phyloP scores from a whole-genome alignment of 35 echinoderm and acorn worm species.

The Apostichopus californicus region DNA sequence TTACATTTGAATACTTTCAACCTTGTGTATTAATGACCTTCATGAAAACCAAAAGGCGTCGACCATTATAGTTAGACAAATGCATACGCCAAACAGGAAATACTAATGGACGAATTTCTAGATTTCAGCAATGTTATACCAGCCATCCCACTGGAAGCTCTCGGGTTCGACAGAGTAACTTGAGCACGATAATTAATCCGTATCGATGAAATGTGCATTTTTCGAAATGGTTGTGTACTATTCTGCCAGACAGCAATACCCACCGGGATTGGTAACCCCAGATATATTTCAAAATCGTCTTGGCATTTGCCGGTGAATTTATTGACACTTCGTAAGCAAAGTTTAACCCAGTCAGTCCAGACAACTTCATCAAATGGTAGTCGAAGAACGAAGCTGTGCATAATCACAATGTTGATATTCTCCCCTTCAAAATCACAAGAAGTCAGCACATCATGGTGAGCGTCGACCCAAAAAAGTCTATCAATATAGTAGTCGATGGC shows the following conservation, averaged over 20 bases:
- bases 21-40: too few species aligned
- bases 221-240: conserved; percentile 47
- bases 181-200: too few species aligned
- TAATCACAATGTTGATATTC: conserved; percentile 32
- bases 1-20: too few species aligned
- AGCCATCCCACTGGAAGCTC: too few species aligned
- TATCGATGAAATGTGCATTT: too few species aligned
- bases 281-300: conserved; percentile 34
- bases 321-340: conserved; percentile 62
- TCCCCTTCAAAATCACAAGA: conserved; percentile 70
- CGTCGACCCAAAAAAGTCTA: conserved; percentile 92
- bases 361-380: conserved; percentile 92
- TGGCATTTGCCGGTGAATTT: conserved; percentile 79
- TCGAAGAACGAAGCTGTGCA: conserved; percentile 23
- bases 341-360: conserved; percentile 92
- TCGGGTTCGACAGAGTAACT: too few species aligned
- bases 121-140: too few species aligned
- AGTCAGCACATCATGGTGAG: conserved; percentile 64
- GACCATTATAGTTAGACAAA: too few species aligned
- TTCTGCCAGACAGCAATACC: conserved; percentile 78
- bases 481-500: conserved; percentile 74
- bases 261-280: conserved; percentile 47
- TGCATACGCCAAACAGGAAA: too few species aligned
- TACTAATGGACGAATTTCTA: too few species aligned
- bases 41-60: too few species aligned